These are phyloP conservation scores for Gallinago stenura DNA, from an alignment of 2,797 vertebrate species.

Conservation along the genomic window DNA sequence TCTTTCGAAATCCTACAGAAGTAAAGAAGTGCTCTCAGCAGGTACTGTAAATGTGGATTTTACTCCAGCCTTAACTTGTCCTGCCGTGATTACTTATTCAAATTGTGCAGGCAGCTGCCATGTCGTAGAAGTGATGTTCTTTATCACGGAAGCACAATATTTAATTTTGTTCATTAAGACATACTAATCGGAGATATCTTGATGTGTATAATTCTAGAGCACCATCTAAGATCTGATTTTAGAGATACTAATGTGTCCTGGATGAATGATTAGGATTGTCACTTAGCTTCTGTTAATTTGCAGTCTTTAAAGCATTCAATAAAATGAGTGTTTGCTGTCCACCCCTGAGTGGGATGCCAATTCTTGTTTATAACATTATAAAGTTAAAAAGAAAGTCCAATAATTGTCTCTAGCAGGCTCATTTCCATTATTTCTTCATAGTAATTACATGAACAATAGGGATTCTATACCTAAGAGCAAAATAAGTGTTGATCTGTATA, in stretches of 20 bases:
- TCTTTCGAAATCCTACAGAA: neutral
- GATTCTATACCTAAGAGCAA: conserved; percentile 51
- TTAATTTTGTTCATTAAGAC: neutral
- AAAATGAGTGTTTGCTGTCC: conserved; percentile 38
- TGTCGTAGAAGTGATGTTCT: neutral
- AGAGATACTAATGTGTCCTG: neutral
- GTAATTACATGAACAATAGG: conserved; percentile 44
- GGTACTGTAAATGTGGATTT: conserved; percentile 12
- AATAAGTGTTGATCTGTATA: conserved; percentile 42
- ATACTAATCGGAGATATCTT: neutral
- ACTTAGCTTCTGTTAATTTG: conserved; percentile 32
- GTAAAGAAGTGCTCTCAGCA: neutral
- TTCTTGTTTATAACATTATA: conserved; percentile 49
- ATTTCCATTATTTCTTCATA: conserved; percentile 62
- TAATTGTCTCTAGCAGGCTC: conserved; percentile 36
- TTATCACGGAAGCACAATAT: neutral
- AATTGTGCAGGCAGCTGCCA: neutral
- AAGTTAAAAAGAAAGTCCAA: conserved; percentile 22
- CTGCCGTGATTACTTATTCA: conserved; percentile 19
- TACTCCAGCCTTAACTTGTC: neutral
- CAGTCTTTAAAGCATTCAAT: conserved; percentile 17
- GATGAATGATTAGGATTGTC: neutral
- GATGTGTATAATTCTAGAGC: neutral
- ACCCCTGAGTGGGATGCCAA: conserved; percentile 12
- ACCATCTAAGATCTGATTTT: neutral